These are phyloP conservation scores for Argyresthia albistria DNA, from an alignment of 2,888 invertebrate species.

Conservation along the genomic window DNA sequence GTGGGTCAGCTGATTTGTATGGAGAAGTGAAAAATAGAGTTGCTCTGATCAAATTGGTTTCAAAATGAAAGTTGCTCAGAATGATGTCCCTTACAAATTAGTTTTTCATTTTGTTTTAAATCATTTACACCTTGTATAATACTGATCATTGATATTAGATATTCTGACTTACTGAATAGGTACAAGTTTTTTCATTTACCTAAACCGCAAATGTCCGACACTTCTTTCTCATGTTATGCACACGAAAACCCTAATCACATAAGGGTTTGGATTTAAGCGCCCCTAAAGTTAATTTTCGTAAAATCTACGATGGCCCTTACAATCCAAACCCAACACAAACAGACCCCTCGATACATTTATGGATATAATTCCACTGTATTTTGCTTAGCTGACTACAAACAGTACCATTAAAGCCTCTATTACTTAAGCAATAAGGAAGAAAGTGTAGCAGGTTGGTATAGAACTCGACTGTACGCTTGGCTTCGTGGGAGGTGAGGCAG, in stretches of 20 bases:
- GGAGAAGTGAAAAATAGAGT: too few relatives aligned
- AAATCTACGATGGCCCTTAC: constrained; percentile 51
- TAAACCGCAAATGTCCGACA: too few relatives aligned
- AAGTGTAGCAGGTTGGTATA: background rate
- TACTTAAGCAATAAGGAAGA: background rate
- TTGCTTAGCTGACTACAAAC: constrained; percentile 14
- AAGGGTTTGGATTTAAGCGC: constrained; percentile 57
- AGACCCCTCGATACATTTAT: too few relatives aligned
- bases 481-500: background rate
- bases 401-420: background rate
- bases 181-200: too few relatives aligned
- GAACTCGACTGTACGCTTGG: background rate
- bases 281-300: constrained; percentile 66
- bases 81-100: too few relatives aligned
- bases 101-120: too few relatives aligned
- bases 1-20: too few relatives aligned
- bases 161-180: too few relatives aligned
- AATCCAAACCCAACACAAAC: background rate
- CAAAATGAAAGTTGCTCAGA: too few relatives aligned
- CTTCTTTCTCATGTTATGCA: constrained; percentile 4
- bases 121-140: too few relatives aligned
- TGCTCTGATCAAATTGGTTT: too few relatives aligned
- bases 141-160: too few relatives aligned
- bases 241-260: constrained; percentile 49
- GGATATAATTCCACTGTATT: constrained; percentile 15